Evolutionary conservation across 2,888 invertebrate species (phyloP).

Genomic region (Chloroclysta siterata): DNA sequence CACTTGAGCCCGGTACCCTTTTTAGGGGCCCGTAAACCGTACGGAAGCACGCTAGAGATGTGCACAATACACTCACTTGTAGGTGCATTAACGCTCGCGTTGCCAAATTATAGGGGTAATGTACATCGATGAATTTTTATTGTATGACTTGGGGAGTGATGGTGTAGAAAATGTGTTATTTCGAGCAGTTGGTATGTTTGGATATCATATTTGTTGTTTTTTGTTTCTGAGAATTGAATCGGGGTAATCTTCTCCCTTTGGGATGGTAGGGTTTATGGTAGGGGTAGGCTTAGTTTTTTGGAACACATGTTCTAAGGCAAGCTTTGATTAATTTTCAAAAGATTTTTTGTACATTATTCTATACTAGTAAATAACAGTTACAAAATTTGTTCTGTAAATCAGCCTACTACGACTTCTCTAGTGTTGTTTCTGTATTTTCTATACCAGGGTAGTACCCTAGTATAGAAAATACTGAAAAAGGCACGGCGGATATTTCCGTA

Average conservation of each 20-base stretch:
- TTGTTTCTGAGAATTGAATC: conserved; percentile 30
- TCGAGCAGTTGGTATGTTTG: conserved; percentile 34
- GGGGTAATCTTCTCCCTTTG: conserved; percentile 25
- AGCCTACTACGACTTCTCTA: no score
- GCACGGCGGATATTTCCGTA: no score
- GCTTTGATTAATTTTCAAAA: background rate
- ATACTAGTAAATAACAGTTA: no score
- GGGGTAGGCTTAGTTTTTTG: conserved; percentile 11
- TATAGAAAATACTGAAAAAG: no score
- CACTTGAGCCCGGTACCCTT: conserved; percentile 61
- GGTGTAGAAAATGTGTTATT: conserved; percentile 33
- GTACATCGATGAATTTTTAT: conserved; percentile 38
- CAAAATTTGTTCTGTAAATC: no score
- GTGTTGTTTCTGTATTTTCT: no score
- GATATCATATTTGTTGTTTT: conserved; percentile 33
- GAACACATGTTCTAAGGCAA: conserved; percentile 18
- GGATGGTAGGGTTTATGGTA: conserved; percentile 21
- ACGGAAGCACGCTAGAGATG: conserved; percentile 59
- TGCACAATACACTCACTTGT: conserved; percentile 47
- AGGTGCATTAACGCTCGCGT: conserved; percentile 47
- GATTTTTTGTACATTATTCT: background rate
- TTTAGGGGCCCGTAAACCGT: conserved; percentile 69
- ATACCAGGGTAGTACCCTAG: no score
- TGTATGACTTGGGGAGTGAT: conserved; percentile 36
- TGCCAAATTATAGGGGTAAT: conserved; percentile 34